Evolutionary conservation across 1,140 invertebrate genomes (phyloP).

Genomic region (Anastrepha obliqua): DNA sequence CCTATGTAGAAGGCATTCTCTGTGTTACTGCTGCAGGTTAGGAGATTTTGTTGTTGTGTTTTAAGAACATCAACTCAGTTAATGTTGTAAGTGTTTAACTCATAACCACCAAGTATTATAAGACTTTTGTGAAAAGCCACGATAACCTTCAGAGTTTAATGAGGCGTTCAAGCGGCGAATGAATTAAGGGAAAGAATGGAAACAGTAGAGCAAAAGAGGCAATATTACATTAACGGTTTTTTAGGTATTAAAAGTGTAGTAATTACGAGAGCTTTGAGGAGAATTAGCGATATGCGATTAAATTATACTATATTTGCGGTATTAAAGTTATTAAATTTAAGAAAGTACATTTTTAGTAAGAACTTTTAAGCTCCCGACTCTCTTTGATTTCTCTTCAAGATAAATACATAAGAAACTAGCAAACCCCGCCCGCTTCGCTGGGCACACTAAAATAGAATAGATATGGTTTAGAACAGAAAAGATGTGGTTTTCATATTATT

Average conservation of each 20-base stretch:
- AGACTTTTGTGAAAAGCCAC: not conserved
- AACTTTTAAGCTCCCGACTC: not conserved
- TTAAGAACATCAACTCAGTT: not conserved
- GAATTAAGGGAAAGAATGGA: not conserved
- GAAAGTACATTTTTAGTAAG: not conserved
- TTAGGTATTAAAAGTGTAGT: not conserved
- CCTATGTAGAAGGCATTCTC: not conserved
- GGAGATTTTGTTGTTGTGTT: not conserved
- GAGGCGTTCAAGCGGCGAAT: not conserved
- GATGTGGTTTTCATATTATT: too few species aligned
- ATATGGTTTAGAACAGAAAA: too few species aligned
- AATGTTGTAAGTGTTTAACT: too few species aligned
- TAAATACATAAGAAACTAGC: too few species aligned
- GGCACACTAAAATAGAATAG: too few species aligned
- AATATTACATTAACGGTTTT: not conserved
- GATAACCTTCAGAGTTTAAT: not conserved
- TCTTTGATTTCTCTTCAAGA: too few species aligned
- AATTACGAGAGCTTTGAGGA: not conserved
- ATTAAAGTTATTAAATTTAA: too few species aligned
- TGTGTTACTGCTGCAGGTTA: not conserved
- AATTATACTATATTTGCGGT: not conserved
- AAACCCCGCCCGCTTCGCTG: too few species aligned
- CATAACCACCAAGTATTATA: constrained; percentile 32
- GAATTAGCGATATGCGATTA: not conserved
- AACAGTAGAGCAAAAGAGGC: not conserved